phyloP scores from a whole-genome alignment of 2,113 vertebrate genomes.

The Malurus alboscapulatus region DNA sequence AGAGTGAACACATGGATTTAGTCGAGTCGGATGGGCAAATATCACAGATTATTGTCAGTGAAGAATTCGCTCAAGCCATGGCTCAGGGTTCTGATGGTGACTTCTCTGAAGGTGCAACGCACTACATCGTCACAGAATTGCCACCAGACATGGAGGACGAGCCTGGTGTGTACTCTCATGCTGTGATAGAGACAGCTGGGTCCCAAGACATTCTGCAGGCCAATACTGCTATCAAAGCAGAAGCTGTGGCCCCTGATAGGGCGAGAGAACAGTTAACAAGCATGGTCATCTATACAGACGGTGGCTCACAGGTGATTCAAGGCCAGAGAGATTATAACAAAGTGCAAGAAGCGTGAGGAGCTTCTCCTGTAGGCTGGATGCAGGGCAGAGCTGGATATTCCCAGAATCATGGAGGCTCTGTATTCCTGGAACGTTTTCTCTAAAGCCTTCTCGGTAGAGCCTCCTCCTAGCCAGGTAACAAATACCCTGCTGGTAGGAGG shows the following conservation, averaged over 20 bases:
- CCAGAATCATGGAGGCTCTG: background rate
- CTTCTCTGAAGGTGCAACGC: conserved; percentile 80
- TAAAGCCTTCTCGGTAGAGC: background rate
- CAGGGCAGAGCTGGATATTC: background rate
- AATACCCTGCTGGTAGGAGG: background rate
- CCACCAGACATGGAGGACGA: conserved; percentile 83
- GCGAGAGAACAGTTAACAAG: conserved; percentile 71
- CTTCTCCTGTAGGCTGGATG: background rate
- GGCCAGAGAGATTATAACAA: conserved; percentile 63
- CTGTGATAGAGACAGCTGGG: conserved; percentile 68
- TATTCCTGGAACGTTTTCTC: background rate
- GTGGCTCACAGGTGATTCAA: conserved; percentile 68
- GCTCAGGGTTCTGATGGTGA: conserved; percentile 54
- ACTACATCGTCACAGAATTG: conserved; percentile 95
- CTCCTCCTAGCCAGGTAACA: background rate
- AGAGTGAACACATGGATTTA: conserved; percentile 67
- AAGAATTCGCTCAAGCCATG: conserved; percentile 81
- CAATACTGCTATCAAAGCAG: conserved; percentile 29
- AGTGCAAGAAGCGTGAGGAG: conserved; percentile 51
- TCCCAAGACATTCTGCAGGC: conserved; percentile 68
- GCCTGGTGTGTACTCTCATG: conserved; percentile 74
- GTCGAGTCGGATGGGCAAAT: conserved; percentile 72
- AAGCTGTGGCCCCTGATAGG: background rate
- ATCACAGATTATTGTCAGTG: conserved; percentile 80
- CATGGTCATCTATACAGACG: conserved; percentile 88